Base-by-base conservation (phyloP, 2,113 vertebrate species). In the Chrysochloris asiatica region DNA sequence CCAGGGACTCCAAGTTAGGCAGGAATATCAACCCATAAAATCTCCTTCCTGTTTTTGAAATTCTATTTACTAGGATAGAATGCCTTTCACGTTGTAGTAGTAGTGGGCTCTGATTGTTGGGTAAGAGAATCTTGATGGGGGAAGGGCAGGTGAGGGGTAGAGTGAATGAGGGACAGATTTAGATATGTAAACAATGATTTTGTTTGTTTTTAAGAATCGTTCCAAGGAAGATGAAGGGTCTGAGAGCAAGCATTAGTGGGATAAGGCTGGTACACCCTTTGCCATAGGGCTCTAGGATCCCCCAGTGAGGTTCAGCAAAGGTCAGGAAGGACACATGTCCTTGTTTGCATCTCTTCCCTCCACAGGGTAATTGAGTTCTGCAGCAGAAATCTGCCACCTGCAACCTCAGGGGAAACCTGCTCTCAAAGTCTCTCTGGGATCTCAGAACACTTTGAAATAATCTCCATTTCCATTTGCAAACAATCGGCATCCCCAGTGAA, bases 1-100 rank as follows among this genome's bases (percentile, higher is more conserved):
- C 21, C 45, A 50, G 6, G 8, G 33, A 73, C 16, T 16, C 63
- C 56, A 84, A 77, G 21, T 56, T 82, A 61, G 24, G 45, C 61
- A 63, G 93, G n/a, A 79, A 47, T 22, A 75, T 65, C 38, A 67
- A 75, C 16, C 8, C 22, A 47, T 16, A 72, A 28, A 54, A 36
- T 84, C 5, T 4, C 11, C 54, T 89, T 91, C 30, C 36, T 38
- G 33, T 17, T 91, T n/a, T 63, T 86, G 63, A 92, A 91, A 75
- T 54, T 94, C 50, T 76, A 28, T 6, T 88, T 88, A n/a, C 12
- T 61, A 81, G 45, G 33, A 81, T n/a, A 79, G 24, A 93, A 41
- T 84, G 43, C 36, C 79, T 59, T 92, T 87, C 61, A n/a, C n/a
- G n/a, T n/a, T 71, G 38, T 26, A 89, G 89, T 69, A 48, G 43